Base-by-base conservation (phyloP, 2,113 vertebrate genomes). In the Xiphorhynchus elegans region DNA sequence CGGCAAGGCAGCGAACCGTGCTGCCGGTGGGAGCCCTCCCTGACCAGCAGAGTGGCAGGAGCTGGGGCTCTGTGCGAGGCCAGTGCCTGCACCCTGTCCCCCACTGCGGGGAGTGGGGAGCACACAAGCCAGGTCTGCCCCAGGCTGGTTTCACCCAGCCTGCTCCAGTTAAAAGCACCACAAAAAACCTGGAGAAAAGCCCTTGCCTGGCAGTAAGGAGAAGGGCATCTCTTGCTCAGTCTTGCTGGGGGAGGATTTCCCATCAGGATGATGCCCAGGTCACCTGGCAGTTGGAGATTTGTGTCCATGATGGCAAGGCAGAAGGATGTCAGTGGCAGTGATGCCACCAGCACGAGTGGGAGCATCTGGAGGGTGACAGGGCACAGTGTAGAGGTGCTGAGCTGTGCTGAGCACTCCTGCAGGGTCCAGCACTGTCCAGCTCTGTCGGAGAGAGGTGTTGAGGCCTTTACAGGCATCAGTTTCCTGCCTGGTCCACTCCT, bases 261-360 rank as follows among this genome's bases (percentile, higher is more conserved):
- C 49, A 29, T 8, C 3, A 0, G 25, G 17, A 19, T 37, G 28
- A 42, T 53, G 52, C 58, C 44, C 70, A 62, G 33, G 28, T 50
- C 60, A 42, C 46, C 15, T 5, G 8, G 33, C 33, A n/a, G 46
- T 2, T 13, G 25, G 50, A 62, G 25, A 44, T 16, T 46, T 39
- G 31, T 44, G 29, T 13, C 44, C 18, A 7, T 0, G 0, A 7
- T 9, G 44, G 29, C n/a, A 37, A 53, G 40, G 63, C 29, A 31
- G 50, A 58, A 52, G 46, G 83, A 17, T 79, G 53, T 1, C 33
- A 17, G 49, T 6, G 39, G 52, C 23, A 37, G 37, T 16, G 49
- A 42, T 69, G 46, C 42, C 59, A 66, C 17, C 63, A 72, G 23
- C 5, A 4, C 18, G 21, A 72, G 25, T 3, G 1, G 33, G 35